Evolutionary conservation across 2,797 vertebrate species (phyloP).

Genomic region (Halcyon leucocephala): DNA sequence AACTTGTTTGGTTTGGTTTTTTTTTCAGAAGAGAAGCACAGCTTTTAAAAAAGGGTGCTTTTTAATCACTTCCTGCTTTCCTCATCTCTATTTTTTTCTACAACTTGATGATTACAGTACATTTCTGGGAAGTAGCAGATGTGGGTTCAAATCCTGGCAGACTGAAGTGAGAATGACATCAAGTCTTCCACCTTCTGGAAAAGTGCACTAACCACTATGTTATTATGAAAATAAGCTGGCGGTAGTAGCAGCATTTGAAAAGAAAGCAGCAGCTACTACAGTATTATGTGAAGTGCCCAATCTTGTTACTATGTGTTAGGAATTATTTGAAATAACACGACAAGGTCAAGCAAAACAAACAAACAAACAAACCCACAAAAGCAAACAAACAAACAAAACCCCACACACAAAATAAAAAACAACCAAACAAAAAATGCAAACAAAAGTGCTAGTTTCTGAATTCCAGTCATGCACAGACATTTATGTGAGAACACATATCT

Average conservation of each 20-base stretch:
- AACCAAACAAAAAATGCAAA: too few species aligned
- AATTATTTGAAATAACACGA: neutral
- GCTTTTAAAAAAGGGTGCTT: rapidly evolving
- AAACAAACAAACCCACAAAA: too few species aligned
- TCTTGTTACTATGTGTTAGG: neutral
- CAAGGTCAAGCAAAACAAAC: neutral
- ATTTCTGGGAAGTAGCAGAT: neutral
- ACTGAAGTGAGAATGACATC: neutral
- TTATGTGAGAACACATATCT: neutral
- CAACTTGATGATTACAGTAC: neutral
- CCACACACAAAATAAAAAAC: too few species aligned
- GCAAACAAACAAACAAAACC: too few species aligned
- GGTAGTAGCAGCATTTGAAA: neutral
- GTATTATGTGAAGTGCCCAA: neutral
- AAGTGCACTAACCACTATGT: neutral
- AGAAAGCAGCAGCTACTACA: neutral
- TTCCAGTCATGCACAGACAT: neutral
- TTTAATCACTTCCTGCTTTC: neutral
- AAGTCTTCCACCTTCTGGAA: neutral
- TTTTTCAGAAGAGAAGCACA: neutral
- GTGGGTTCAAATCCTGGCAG: neutral
- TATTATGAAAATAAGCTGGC: neutral
- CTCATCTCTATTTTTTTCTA: neutral
- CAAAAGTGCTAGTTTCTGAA: neutral
- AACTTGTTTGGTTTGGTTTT: neutral